phyloP scores from a whole-genome alignment of 2,113 vertebrate genomes.

The Zosterops pallidus region DNA sequence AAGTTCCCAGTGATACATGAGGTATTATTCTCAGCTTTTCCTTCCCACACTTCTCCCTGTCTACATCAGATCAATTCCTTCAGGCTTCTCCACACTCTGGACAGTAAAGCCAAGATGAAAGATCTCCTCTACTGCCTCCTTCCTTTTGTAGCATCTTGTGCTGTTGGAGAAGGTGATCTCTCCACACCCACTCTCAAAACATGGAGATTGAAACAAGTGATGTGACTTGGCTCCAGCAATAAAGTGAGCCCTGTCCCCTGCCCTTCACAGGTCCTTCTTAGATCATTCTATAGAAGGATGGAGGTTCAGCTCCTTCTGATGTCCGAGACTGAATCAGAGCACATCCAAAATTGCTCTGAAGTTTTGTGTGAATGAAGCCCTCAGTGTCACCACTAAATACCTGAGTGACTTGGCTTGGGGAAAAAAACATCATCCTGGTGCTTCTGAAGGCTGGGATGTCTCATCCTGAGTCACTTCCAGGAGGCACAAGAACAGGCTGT shows the following conservation, averaged over 20 bases:
- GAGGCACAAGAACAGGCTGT: neutral
- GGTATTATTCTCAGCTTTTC: neutral
- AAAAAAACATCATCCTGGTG: neutral
- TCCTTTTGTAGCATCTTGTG: neutral
- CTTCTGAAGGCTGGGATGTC: neutral
- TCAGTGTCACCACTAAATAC: neutral
- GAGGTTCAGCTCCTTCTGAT: neutral
- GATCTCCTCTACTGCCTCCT: neutral
- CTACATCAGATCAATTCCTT: neutral
- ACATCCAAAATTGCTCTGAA: neutral
- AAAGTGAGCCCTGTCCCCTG: neutral
- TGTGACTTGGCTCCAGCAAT: neutral
- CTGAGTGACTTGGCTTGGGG: neutral
- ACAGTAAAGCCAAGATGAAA: neutral
- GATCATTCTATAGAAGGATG: neutral
- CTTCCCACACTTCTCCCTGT: neutral
- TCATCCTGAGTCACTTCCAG: neutral
- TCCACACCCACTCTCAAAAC: neutral
- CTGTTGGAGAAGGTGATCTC: neutral
- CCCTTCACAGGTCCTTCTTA: neutral
- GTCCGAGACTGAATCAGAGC: neutral
- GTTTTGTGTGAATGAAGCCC: neutral
- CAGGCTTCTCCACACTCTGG: neutral
- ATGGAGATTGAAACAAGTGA: neutral
- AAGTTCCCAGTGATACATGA: neutral